Base-by-base conservation (phyloP, 1,140 invertebrate genomes). In the Cotesia typhae region DNA sequence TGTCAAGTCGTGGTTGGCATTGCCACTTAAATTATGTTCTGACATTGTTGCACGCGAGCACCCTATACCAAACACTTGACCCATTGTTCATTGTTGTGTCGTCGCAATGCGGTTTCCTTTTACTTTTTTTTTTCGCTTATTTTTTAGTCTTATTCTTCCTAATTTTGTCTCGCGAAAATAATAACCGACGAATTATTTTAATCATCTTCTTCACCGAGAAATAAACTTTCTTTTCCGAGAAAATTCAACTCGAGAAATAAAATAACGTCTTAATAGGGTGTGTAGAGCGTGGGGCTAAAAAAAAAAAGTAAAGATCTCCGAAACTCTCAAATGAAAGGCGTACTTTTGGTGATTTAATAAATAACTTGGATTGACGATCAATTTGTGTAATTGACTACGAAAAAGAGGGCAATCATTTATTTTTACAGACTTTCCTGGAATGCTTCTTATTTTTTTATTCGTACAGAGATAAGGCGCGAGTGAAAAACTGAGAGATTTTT, bases 11-110 rank as follows among this genome's bases (percentile, higher is more conserved):
- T 5, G 41, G 41, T 7, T 57, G 53, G n/a, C 53, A 57, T 57
- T 20, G 66, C 57, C 74, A 75, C 75, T 76, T 75, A 76, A 81
- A 81, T 80, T 80, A 80, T 78, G 77, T 75, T 67, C 63, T 61
- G 61, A 75, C 74, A 80, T 81, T 79, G 78, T 79, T 35, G 59
- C 59, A 61, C 59, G 59, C 59, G 28, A 61, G 59, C 79, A 71
- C 10, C 67, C 70, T 71, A 72, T 28, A 28, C 20, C 2, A 74
- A 67, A 75, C 71, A 76, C 78, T 79, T 81, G 78, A 81, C 77
- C 81, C 72, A 77, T 80, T 79, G 78, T 77, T 61, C 59, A 61
- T 61, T 61, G 59, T 61, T 41, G 41, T 61, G 28, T 20, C 4
- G 59, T 61, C 14, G 59, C 59, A 35, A 20, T 61, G 59, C 59